Conservation (phyloP, 1,140 invertebrate species). For the Brachionus rubens region DNA sequence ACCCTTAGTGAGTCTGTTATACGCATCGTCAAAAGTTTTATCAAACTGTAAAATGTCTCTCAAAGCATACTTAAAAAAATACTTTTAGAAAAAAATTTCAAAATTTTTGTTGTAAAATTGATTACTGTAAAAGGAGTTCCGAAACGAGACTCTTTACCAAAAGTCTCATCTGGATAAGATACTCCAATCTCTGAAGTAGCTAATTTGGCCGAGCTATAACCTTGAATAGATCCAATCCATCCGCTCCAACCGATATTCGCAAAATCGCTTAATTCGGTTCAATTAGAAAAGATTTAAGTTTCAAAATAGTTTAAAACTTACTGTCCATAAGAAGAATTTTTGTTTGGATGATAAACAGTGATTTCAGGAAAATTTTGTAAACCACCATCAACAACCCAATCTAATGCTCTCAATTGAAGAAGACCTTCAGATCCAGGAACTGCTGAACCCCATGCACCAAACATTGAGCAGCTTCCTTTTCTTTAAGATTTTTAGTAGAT, state of each 20-base stretch:
- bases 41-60: conserved; percentile 54
- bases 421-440: background rate
- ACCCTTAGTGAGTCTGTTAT: conserved; percentile 49
- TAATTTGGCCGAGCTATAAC: conserved; percentile 51
- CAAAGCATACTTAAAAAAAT: conserved; percentile 42
- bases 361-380: conserved; percentile 54
- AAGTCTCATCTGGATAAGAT: conserved; percentile 51
- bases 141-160: conserved; percentile 51
- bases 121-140: conserved; percentile 52
- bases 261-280: conserved; percentile 45
- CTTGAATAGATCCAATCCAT: conserved; percentile 48
- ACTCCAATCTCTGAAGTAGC: conserved; percentile 54
- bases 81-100: background rate
- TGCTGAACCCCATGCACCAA: conserved; percentile 52
- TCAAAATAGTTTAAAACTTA: too few species aligned
- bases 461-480: conserved; percentile 53
- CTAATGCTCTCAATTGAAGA: conserved; percentile 51
- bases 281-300: too few species aligned
- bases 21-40: conserved; percentile 50
- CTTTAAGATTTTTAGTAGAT: conserved; percentile 45
- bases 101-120: background rate
- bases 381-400: conserved; percentile 52
- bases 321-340: conserved; percentile 43
- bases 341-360: conserved; percentile 52
- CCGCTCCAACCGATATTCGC: conserved; percentile 39